Conservation (phyloP, 2,888 invertebrate species). For the Coleophora flavipennella region DNA sequence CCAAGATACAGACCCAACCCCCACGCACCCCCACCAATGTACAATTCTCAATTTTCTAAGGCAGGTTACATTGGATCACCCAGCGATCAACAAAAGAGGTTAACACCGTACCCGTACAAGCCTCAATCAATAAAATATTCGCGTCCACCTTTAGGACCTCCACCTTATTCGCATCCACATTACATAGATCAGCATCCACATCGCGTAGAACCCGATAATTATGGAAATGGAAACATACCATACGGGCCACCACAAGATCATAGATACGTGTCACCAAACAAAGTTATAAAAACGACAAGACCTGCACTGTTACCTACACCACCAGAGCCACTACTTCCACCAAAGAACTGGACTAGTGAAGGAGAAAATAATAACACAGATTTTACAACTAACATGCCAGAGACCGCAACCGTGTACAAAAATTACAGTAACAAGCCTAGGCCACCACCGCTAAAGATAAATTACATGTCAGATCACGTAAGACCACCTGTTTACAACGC, state of each 20-base stretch:
- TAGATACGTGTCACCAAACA: constrained; percentile 30
- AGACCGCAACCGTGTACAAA: constrained; percentile 30
- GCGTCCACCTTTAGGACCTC: constrained; percentile 35
- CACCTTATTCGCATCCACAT: constrained; percentile 33
- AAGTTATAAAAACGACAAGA: constrained; percentile 40
- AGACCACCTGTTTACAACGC: constrained; percentile 60
- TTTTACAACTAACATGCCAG: constrained; percentile 33
- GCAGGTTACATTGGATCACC: constrained; percentile 31
- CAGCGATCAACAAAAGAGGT: constrained; percentile 40
- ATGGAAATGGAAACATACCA: constrained; percentile 16
- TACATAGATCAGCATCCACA: constrained; percentile 36
- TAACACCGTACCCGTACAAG: constrained; percentile 37
- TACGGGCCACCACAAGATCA: constrained; percentile 31
- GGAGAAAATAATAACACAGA: constrained; percentile 29
- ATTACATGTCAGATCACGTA: constrained; percentile 46
- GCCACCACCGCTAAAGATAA: constrained; percentile 35
- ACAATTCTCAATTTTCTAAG: constrained; percentile 37
- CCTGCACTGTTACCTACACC: constrained; percentile 50
- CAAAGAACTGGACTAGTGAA: constrained; percentile 31
- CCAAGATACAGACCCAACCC: constrained; percentile 31
- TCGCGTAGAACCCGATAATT: constrained; percentile 27
- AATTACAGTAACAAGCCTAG: constrained; percentile 29
- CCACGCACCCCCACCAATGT: constrained; percentile 25
- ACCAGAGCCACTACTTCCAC: constrained; percentile 17
- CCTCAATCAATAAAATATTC: constrained; percentile 34